Evolutionary conservation across 37 sponge, comb jelly and placozoan genomes (phyloP).

Genomic region (Ephydatia muelleri): DNA sequence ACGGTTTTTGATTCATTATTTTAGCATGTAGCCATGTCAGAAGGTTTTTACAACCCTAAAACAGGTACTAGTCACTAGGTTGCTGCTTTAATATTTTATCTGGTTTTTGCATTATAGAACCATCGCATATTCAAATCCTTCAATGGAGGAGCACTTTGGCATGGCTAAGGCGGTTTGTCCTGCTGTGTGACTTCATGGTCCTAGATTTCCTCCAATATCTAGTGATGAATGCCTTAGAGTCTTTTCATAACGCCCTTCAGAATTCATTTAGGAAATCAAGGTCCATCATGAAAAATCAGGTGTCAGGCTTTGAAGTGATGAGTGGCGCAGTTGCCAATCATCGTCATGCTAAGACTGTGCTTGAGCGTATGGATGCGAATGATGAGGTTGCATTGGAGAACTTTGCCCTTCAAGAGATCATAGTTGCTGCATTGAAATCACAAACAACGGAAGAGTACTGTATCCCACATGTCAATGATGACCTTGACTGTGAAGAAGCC

Average conservation of each 20-base stretch:
- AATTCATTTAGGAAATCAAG: neutral
- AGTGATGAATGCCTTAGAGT: constrained; percentile 21
- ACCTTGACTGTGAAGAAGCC: neutral
- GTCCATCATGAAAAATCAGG: neutral
- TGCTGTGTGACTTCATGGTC: constrained; percentile 15
- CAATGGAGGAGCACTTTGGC: constrained; percentile 20
- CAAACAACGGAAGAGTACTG: neutral
- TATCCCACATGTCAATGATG: neutral
- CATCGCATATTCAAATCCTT: constrained; percentile 15
- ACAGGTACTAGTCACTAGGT: neutral
- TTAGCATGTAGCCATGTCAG: neutral
- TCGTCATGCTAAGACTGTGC: constrained; percentile 6
- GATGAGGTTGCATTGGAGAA: neutral
- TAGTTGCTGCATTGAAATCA: neutral
- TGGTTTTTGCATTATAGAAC: neutral
- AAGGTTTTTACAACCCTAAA: neutral
- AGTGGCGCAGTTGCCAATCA: neutral
- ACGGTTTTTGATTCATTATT: neutral
- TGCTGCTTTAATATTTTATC: too few relatives aligned
- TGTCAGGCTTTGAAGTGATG: constrained; percentile 13
- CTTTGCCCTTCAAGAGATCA: neutral
- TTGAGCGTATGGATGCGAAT: constrained; percentile 8
- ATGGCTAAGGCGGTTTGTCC: constrained; percentile 21
- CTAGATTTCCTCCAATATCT: constrained; percentile 29
- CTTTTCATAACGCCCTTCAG: neutral